Conservation (phyloP, 2,113 vertebrate genomes). For the Marmota flaviventris region DNA sequence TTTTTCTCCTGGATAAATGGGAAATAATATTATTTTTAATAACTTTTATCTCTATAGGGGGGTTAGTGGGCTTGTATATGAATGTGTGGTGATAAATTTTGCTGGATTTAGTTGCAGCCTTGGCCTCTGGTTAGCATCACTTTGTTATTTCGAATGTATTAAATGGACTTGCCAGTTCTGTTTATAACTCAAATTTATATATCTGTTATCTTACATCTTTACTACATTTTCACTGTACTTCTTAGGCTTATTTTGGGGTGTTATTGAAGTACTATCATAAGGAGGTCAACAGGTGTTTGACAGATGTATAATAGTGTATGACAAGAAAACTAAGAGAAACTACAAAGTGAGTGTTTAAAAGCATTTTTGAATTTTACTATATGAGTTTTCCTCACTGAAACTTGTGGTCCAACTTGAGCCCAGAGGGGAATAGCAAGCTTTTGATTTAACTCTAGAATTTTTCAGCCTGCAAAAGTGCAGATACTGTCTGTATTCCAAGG, state of each 20-base stretch:
- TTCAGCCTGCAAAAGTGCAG: constrained; percentile 13
- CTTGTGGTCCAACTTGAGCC: neutral
- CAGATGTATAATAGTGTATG: neutral
- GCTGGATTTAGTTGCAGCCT: constrained; percentile 40
- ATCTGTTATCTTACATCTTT: constrained; percentile 43
- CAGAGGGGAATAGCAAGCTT: constrained; percentile 24
- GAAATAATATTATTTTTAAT: constrained; percentile 50
- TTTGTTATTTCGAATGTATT: constrained; percentile 46
- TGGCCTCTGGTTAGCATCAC: neutral
- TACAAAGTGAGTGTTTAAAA: neutral
- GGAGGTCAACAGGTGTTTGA: constrained; percentile 68
- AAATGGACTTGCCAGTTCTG: neutral
- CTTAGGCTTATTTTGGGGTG: neutral
- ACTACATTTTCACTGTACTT: neutral
- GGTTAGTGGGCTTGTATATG: neutral
- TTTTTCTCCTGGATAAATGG: neutral
- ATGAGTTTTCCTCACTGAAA: constrained; percentile 47
- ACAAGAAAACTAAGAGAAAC: neutral
- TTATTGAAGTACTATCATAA: constrained; percentile 54
- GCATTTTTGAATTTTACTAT: constrained; percentile 1
- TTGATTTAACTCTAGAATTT: constrained; percentile 39
- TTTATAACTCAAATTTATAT: constrained; percentile 7
- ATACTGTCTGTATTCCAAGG: neutral
- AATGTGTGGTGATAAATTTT: constrained; percentile 46
- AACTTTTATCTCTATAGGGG: constrained; percentile 12